Base-by-base conservation (phyloP, 2,888 invertebrate genomes). In the Melieria crassipennis region DNA sequence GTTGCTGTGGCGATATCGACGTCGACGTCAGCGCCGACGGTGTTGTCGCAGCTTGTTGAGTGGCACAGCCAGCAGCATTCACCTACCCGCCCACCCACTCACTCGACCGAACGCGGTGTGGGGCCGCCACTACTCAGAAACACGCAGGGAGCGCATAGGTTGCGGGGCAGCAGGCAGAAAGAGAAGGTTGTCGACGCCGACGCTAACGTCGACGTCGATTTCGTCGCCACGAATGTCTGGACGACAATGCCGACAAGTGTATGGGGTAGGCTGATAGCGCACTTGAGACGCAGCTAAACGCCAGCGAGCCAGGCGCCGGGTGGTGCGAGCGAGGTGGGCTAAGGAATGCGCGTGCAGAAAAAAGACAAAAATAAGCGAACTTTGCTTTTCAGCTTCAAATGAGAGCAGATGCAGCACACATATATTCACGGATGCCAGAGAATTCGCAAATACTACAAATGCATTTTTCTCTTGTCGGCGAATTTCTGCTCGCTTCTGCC, bases 61-160 rank as follows among this genome's bases (percentile, higher is more conserved):
- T 50, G 65, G 52, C 30, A 43, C 65, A 58, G 47, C 46, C 57
- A 11, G 56, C 47, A 13, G 11, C 50, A 52, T 5, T 6, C 30
- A 56, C 30, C 58, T 50, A 58, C 13, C 30, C 30, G 30, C 55
- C 56, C 56, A 56, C 7, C 56, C 56, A 56, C 11, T 52, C 43
- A 64, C 52, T 55, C 65, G 16, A 65, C 6, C 43, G 45, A 30
- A 30, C 30, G 30, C 30, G 30, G 30, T 30, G 30, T 30, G 30
- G 30, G 30, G 30, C 30, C 30, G 30, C 30, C 1, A 2, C 30
- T 30, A 30, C 30, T 30, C 30, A 30, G 30, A 30, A 30, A 3
- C 30, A 30, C 30, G 30, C 30, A 30, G 30, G 30, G 30, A 30
- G n/a, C 46, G 45, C 11, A n/a, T n/a, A 6, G 10, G 52, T 43